These are phyloP conservation scores for Elanoides forficatus DNA, from an alignment of 2,113 vertebrate genomes.

Conservation along the genomic window DNA sequence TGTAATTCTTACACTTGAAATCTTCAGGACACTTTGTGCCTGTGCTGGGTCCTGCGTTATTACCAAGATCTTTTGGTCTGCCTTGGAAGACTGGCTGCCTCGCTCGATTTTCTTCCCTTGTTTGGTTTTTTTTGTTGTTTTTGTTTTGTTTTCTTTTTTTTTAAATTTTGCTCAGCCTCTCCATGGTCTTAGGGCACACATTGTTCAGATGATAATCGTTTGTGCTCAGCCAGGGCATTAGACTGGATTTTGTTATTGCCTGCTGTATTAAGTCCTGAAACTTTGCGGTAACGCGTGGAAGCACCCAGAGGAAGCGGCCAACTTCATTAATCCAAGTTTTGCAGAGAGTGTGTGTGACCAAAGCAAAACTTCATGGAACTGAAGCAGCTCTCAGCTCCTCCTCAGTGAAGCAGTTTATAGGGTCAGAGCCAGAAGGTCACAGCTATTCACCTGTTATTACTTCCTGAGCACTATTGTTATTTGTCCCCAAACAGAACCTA, in stretches of 20 bases:
- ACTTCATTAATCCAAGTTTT: not conserved
- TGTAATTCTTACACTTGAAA: not conserved
- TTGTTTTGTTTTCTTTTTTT: too few species aligned
- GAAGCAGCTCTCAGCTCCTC: not conserved
- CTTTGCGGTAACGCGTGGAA: accelerated
- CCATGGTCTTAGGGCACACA: not conserved
- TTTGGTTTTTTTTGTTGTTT: not conserved
- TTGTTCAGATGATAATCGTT: not conserved
- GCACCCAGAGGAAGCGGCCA: not conserved
- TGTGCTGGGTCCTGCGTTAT: not conserved
- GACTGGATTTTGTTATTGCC: not conserved
- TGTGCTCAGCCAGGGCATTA: not conserved
- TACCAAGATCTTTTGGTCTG: not conserved
- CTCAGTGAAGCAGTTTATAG: not conserved
- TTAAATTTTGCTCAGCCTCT: not conserved
- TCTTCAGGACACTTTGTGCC: not conserved
- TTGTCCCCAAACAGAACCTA: not conserved
- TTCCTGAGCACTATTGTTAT: not conserved
- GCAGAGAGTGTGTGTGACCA: not conserved
- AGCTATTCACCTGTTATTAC: not conserved
- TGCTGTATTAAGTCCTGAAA: not conserved
- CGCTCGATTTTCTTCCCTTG: not conserved
- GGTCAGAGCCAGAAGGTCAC: not conserved
- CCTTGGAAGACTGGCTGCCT: not conserved
- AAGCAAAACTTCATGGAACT: not conserved